Conservation (phyloP, 2,888 invertebrate species). For the Piscicola geometra region DNA sequence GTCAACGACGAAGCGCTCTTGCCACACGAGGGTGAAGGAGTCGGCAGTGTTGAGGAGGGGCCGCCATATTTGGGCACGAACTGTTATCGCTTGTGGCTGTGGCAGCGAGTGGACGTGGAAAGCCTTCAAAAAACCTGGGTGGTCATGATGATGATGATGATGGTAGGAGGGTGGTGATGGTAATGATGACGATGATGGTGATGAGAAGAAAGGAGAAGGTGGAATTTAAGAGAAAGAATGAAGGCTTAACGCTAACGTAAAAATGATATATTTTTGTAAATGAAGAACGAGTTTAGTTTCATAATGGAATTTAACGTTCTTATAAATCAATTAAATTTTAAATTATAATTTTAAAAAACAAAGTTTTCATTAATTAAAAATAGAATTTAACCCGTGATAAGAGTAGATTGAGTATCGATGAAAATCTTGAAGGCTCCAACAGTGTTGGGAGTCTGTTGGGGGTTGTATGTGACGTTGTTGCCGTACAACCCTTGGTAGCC, state of each 20-base stretch:
- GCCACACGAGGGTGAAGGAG: constrained; percentile 21
- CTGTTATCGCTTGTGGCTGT: background rate
- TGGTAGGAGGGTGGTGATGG: no score
- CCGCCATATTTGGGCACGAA: constrained; percentile 25
- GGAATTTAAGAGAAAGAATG: no score
- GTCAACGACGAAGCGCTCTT: background rate
- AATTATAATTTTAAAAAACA: background rate
- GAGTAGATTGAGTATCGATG: constrained; percentile 7
- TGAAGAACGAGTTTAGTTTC: no score
- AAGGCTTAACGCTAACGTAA: no score
- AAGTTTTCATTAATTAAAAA: background rate
- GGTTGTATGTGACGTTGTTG: constrained; percentile 29
- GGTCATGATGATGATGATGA: no score
- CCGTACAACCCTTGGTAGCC: background rate
- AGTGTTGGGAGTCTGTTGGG: background rate
- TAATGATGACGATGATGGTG: no score
- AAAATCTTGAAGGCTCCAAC: constrained; percentile 11
- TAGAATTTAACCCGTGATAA: background rate
- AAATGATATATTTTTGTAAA: no score
- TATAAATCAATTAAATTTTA: no score
- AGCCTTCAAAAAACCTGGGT: background rate
- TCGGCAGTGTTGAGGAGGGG: background rate
- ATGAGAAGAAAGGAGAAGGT: no score
- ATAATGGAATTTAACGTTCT: no score
- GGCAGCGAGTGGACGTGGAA: constrained; percentile 25